Evolutionary conservation across 2,113 vertebrate genomes (phyloP).

Genomic region (Rattus norvegicus): GRCr8 NC_086031.1:109254501-109255000

Average conservation of each 20-base stretch:
- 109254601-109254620: not conserved
- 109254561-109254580: not conserved
- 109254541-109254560: not conserved
- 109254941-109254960: not conserved
- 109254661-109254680: slow-evolving; percentile 64
- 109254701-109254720: not conserved
- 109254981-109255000: no score
- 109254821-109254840: not conserved
- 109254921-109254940: not conserved
- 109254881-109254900: not conserved
- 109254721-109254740: not conserved
- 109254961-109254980: not conserved
- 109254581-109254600: not conserved
- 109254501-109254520: slow-evolving; percentile 4
- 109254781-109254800: slow-evolving; percentile 29
- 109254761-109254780: not conserved
- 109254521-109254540: not conserved
- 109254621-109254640: slow-evolving; percentile 54
- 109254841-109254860: not conserved
- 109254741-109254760: slow-evolving; percentile 65
- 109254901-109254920: not conserved
- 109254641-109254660: not conserved
- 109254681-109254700: slow-evolving; percentile 65
- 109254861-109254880: not conserved
- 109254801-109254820: not conserved